Base-by-base conservation (phyloP, 2,888 invertebrate species). In the Ochlodes sylvanus region DNA sequence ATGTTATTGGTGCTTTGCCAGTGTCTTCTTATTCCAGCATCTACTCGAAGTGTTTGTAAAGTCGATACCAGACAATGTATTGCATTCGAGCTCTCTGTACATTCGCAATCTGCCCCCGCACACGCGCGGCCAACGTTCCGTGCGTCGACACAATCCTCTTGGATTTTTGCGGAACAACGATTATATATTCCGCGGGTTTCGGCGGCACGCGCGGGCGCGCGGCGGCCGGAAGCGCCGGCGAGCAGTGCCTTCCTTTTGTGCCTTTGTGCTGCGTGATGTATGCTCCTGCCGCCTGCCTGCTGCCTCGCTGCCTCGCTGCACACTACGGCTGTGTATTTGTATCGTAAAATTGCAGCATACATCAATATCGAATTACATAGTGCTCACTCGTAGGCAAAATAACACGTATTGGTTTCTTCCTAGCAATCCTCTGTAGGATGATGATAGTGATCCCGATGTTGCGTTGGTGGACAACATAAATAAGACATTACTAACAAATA, bases 181-280 rank as follows among this genome's bases (percentile, higher is more conserved):
- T 68, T 62, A n/a, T 62, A 68, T 56, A 56, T 68, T 62, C 65
- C 38, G 52, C 58, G 58, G 65, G 58, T 66, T 66, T 60, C 32
- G 60, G 54, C 41, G 50, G 58, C 58, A 58, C 52, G 50, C 50
- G 50, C 66, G 60, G 58, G 19, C 2, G 47, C 34, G 44, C 56
- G 47, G 64, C 32, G 60, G 52, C 41, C 38, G 52, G 47, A 58
- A 21, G 58, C 57, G 47, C 60, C 54, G 58, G 10, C 0, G 47
- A 7, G 15, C 44, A n/a, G 52, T 32, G 58, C 58, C 41, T 52
- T 65, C 65, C 57, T 65, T 58, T 65, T 65, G 38, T 52, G 58
- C 52, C 58, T 58, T 56, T 63, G 34, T 58, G 14, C 50, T 38
- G 63, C 34, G 42, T 55, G 10, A 44, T 64, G 57, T 38, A 58